Evolutionary conservation across 2,113 vertebrate species (phyloP).

Genomic region (Aptenodytes forsteri): DNA sequence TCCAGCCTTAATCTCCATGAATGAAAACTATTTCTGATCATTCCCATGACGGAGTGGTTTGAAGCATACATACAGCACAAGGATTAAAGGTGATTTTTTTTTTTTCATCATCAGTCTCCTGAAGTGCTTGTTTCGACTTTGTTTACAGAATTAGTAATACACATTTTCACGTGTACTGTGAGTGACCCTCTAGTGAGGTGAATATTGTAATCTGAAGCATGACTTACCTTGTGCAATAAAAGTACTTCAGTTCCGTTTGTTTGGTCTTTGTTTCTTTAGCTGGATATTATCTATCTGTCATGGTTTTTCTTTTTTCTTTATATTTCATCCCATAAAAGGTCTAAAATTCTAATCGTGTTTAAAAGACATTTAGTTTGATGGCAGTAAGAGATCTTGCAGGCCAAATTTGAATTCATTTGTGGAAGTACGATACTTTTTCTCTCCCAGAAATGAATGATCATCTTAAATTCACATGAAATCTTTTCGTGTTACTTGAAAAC

Average conservation of each 20-base stretch:
- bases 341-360: conserved; percentile 40
- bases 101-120: neutral
- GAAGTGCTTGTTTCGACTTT: neutral
- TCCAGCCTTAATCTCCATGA: neutral
- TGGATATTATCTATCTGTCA: neutral
- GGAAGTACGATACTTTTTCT: conserved; percentile 52
- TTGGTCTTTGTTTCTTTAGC: neutral
- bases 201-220: neutral
- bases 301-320: neutral
- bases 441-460: conserved; percentile 41
- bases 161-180: neutral
- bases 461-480: conserved; percentile 26
- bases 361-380: conserved; percentile 51
- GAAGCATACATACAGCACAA: neutral
- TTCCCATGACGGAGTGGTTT: neutral
- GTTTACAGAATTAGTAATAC: neutral
- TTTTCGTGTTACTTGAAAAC: conserved; percentile 42
- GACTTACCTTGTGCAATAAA: neutral
- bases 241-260: neutral
- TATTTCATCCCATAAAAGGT: neutral
- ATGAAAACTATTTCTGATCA: neutral
- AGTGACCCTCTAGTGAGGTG: neutral
- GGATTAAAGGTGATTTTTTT: neutral
- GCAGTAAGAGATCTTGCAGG: conserved; percentile 53
- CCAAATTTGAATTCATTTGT: conserved; percentile 54